Evolutionary conservation across 2,888 invertebrate species (phyloP).

Genomic region (Apotomis betuletana): DNA sequence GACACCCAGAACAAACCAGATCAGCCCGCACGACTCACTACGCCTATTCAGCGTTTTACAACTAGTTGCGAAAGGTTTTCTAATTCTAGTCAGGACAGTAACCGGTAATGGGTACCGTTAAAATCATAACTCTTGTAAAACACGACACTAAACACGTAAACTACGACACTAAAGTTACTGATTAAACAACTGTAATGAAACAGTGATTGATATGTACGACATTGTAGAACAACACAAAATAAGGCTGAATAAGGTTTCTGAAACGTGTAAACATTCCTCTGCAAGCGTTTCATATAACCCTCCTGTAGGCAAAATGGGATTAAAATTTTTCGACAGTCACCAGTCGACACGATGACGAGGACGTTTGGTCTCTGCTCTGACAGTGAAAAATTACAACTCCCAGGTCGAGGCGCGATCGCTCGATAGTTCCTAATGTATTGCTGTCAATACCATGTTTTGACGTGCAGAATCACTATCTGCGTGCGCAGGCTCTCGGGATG

Average conservation of each 20-base stretch:
- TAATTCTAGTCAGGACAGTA: conserved; percentile 49
- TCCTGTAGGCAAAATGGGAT: conserved; percentile 70
- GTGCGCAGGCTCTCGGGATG: conserved; percentile 55
- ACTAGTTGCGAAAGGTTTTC: conserved; percentile 56
- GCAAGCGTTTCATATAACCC: conserved; percentile 63
- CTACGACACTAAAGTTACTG: conserved; percentile 36
- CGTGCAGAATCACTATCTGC: conserved; percentile 71
- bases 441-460: conserved; percentile 80
- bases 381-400: conserved; percentile 79
- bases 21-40: conserved; percentile 57
- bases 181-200: conserved; percentile 55
- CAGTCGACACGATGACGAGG: conserved; percentile 75
- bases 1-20: conserved; percentile 64
- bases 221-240: conserved; percentile 54
- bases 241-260: conserved; percentile 56
- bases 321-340: conserved; percentile 79
- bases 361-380: conserved; percentile 74
- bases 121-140: conserved; percentile 60
- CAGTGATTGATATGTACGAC: conserved; percentile 52
- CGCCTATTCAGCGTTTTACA: conserved; percentile 58
- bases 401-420: conserved; percentile 67
- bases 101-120: conserved; percentile 54
- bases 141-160: conserved; percentile 50
- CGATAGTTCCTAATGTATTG: conserved; percentile 81
- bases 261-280: conserved; percentile 52